Base-by-base conservation (phyloP, 2,888 invertebrate genomes). In the Callinectes sapidus region DNA sequence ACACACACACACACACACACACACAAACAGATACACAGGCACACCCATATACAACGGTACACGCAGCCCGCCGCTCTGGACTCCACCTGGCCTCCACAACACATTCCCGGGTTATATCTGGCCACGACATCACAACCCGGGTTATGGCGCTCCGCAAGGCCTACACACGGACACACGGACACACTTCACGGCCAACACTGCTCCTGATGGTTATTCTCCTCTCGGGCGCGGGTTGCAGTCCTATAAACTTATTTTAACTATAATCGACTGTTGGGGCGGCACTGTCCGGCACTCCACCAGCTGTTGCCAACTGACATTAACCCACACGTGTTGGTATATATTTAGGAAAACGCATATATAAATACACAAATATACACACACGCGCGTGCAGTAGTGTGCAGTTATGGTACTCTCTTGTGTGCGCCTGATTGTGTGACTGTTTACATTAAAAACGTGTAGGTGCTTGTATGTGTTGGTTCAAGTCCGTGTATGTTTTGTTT, bases 201-300 rank as follows among this genome's bases (percentile, higher is more conserved):
- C 89, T 66, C 66, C 66, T 91, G 91, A 91, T 86, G 91, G 91
- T 91, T 86, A 91, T 91, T 66, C 87, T 87, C 91, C 91, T 91
- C 91, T 61, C 66, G 39, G 91, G 91, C 87, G 91, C 71, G 87
- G 87, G 87, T 91, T 91, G 91, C 91, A 87, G 71, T 39, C 87
- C 87, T 87, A 91, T 91, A 91, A 91, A 87, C 87, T 91, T 91
- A 91, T 91, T 91, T 91, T 87, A 91, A 91, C 91, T 91, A 87
- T 91, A 91, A 91, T 91, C 87, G 71, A 87, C 86, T 54, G 91
- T 87, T 91, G 91, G 91, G 91, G 85, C 87, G 71, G 61, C 55
- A 32, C 42, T 91, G 91, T 91, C 91, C 91, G 54, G 61, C 91
- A 23, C 91, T 87, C 71, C 89, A 71, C 71, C 71, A 42, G 71